Evolutionary conservation across 2,113 vertebrate genomes (phyloP).

Genomic region (Murina feae): DNA sequence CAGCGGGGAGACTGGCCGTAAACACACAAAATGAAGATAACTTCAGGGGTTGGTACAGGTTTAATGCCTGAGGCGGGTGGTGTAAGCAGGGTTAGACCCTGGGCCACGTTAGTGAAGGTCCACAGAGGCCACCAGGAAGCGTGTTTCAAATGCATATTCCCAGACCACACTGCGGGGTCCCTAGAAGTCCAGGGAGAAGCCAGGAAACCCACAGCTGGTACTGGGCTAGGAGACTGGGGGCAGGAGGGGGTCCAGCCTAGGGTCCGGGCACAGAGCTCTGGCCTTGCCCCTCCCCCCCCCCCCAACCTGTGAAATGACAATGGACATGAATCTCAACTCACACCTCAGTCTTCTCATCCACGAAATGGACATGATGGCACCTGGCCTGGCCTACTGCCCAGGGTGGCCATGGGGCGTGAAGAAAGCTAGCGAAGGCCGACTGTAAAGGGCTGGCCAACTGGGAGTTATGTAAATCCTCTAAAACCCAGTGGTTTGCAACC

Average conservation of each 20-base stretch:
- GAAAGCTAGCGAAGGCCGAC: fast-evolving
- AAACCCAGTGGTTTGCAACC: no score
- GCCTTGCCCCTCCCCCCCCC: not conserved
- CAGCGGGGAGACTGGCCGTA: not conserved
- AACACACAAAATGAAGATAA: not conserved
- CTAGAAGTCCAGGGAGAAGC: not conserved
- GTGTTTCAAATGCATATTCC: not conserved
- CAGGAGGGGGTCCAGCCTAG: not conserved
- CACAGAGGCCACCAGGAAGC: not conserved
- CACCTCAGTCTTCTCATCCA: not conserved
- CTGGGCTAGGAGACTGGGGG: not conserved
- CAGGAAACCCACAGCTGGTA: not conserved
- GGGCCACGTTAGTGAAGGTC: not conserved
- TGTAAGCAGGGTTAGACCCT: not conserved
- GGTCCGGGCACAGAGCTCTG: not conserved
- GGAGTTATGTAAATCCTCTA: not conserved
- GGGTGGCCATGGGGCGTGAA: not conserved
- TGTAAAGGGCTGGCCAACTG: not conserved
- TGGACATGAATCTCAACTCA: not conserved
- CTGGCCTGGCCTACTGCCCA: not conserved
- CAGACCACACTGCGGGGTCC: not conserved
- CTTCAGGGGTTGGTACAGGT: not conserved
- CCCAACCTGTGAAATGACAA: fast-evolving
- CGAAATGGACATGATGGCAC: not conserved
- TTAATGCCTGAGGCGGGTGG: not conserved